Evolutionary conservation across 2,113 vertebrate genomes (phyloP), one percentile per base, ranked within the genome.

Genomic region (Cynopterus brachyotis): DNA sequence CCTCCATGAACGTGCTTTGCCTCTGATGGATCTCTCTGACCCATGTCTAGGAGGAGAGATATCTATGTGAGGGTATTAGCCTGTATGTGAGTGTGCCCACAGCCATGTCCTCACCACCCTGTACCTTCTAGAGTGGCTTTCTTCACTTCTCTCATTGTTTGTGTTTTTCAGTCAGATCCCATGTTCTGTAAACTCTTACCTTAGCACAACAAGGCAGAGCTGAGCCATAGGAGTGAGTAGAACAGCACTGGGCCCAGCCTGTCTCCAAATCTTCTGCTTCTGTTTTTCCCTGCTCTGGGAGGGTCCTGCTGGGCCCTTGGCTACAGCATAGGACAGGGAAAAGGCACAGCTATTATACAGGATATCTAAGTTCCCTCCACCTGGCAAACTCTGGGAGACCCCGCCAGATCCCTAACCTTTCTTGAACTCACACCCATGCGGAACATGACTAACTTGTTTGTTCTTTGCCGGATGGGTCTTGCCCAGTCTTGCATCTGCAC

Each of bases 101-200:
- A 11, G 50, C 32, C 37, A 11, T 57, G 50, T 35, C 66, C 83
- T 95, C 40, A 28, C 20, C 50, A 30, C 12, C 73, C 57, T 86
- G 94, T 42, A 26, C 19, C 89, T 80, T 42, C 73, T n/a, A 12
- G 45, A 37, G 16, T 13, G 24, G 16, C 69, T 57, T 59, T 42
- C 60, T 79, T 79, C 26, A 40, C 62, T 78, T 30, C 72, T 70
- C 37, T 95, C 26, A 35, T 66, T 57, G 57, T 57, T 67, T 10
- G 1, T 4, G 8, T 62, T 72, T 42, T 53, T 45, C 62, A 32
- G 0, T 16, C 12, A 1, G 42, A 42, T 60, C n/a, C 12, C 69
- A 6, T 2, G 47, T 26, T 72, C 73, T 42, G 7, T 37, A 67
- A 81, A 37, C 64, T 26, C 57, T 57, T 81, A 81, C 83, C 28